Evolutionary conservation across 2,888 invertebrate genomes (phyloP), one percentile per base, ranked within the genome.

Genomic region (Metellina segmentata): DNA sequence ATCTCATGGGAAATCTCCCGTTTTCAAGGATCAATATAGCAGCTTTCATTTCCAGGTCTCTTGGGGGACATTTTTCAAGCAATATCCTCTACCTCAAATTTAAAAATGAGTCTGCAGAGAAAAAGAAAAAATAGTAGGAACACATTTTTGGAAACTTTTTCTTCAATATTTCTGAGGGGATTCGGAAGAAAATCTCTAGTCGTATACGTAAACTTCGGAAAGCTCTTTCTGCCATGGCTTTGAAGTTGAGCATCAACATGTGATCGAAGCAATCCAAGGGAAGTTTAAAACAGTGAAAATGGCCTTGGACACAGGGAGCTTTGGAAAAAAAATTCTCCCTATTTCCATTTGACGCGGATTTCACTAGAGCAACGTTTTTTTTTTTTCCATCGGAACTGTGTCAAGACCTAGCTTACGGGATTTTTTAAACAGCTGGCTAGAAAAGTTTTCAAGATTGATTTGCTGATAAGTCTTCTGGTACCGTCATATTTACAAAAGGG

Each of bases 21-120:
- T 72, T 83, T 72, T 83, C 49, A 72, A 70, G 71, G 71, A 83
- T 83, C 83, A 72, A 83, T 83, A 83, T 83, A 49, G 72, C 51
- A 83, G 83, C 71, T 51, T 83, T 83, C 71, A 72, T 71, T 49
- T 70, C 72, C 48, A 48, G 20, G 16, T 11, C 72, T 72, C 51
- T 34, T 49, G 51, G 72, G 72, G 53, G 2, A 49, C 83, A 83
- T 83, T 83, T 83, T 83, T 83, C 83, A 83, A 72, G 72, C 83
- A 83, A 83, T 83, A 83, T 70, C 83, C 52, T 72, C 53, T n/a
- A 83, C 83, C 83, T 83, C 72, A 83, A 83, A 83, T 72, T 83
- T 83, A 83, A 83, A 83, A 83, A 79, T 79, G 79, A 61, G 79
- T 34, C 34, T 61, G 20, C 0, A 16, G 61, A 61, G 61, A 13